Base-by-base conservation (phyloP, 2,797 vertebrate species). In the Phyllotis vaccarum region DNA sequence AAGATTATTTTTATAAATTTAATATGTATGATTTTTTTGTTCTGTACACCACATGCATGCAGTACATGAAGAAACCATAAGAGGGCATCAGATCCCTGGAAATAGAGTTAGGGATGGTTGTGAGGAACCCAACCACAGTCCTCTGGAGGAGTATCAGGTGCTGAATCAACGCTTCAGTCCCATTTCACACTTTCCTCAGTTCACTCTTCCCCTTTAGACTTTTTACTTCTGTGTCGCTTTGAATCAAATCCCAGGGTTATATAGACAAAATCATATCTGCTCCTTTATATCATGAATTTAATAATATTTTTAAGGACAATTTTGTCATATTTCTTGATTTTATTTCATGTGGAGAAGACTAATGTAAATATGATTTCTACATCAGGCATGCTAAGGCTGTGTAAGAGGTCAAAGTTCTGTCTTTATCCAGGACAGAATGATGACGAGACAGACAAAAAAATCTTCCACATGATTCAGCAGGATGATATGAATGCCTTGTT, bases 281-380 rank as follows among this genome's bases (percentile, higher is more conserved):
- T 68, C 9, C 60, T 81, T 49, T 79, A 78, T 56, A 10, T 0
- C 17, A 31, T 52, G 46, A 62, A 95, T 62, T 54, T 56, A 79
- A 86, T 52, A 74, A 62, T 62, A 49, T 40, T 94, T 94, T 34
- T 17, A 54, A 29, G 14, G 66, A 10, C n/a, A 22, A 82, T 58
- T 95, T 96, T 76, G 4, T 22, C 29, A 7, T n/a, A 29, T 52
- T 95, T 91, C 27, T 62, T 80, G 78, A 31, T 62, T 72, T 27
- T 37, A 56, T 90, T 90, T 34, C 7, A 76, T 3, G 6, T 91
- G 40, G 60, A 80, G 37, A 24, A 94, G 46, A 83, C 6, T 24
- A 79, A 64, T 37, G 2, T 22, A 8, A 46, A 34, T 49, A 85
- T 62, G 58, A 66, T 64, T 29, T 17, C 58, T 46, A 34, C 1